These are phyloP conservation scores for Biston betularia DNA, from an alignment of 2,888 invertebrate species.

Conservation along the genomic window DNA sequence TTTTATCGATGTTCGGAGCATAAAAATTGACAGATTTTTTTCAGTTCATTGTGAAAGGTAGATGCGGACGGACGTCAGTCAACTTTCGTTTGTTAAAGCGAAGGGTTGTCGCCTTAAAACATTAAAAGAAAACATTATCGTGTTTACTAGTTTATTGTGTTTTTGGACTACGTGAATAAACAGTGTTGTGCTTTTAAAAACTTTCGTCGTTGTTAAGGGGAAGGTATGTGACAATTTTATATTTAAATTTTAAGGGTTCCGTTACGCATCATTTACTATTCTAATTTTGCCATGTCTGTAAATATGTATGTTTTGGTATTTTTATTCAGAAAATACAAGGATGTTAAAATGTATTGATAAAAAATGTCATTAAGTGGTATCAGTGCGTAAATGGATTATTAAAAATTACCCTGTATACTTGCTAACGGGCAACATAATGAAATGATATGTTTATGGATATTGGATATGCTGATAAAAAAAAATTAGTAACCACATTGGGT, in stretches of 20 bases:
- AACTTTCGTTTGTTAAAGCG: constrained; percentile 53
- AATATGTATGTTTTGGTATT: background rate
- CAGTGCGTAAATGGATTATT: too few relatives aligned
- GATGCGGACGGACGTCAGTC: constrained; percentile 54
- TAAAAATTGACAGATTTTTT: constrained; percentile 87
- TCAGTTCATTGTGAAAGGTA: constrained; percentile 80
- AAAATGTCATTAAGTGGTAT: too few relatives aligned
- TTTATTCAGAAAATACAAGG: background rate
- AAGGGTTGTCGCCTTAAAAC: constrained; percentile 71
- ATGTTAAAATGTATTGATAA: too few relatives aligned
- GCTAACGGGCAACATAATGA: too few relatives aligned
- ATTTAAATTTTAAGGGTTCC: background rate
- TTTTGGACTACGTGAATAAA: constrained; percentile 48
- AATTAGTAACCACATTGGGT: too few relatives aligned
- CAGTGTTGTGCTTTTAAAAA: constrained; percentile 60
- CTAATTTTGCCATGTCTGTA: background rate
- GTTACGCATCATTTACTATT: too few relatives aligned
- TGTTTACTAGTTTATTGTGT: constrained; percentile 51
- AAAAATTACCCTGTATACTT: too few relatives aligned
- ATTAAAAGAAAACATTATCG: constrained; percentile 49
- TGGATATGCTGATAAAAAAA: too few relatives aligned
- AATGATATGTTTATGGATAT: too few relatives aligned
- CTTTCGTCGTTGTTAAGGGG: constrained; percentile 42
- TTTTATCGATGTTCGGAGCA: constrained; percentile 85
- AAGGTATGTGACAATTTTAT: constrained; percentile 52